Percentiles rank a stretch among this genome's conserved stretches.
Conservation (phyloP, 2,888 invertebrate species). For the Brachylomia viminalis region DNA sequence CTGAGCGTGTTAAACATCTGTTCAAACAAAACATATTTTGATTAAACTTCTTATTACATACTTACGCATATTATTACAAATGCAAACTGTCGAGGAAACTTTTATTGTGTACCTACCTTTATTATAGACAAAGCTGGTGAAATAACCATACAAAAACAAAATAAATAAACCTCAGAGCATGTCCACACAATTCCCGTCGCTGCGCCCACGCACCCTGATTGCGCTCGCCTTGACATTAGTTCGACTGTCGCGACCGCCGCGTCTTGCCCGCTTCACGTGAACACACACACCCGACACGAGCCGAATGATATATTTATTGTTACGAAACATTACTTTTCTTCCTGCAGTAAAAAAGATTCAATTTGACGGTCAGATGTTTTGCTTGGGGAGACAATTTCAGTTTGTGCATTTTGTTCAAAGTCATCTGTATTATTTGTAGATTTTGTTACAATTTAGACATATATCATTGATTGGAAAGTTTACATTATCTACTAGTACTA, state of each 20-base stretch:
- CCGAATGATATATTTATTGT: conserved; percentile 68
- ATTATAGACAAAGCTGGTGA: background rate
- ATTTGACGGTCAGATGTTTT: conserved; percentile 55
- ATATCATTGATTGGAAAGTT: background rate
- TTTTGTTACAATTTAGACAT: background rate
- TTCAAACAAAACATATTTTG: background rate
- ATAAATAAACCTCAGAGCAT: conserved; percentile 43
- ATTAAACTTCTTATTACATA: background rate
- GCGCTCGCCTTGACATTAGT: conserved; percentile 89
- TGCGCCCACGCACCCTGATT: conserved; percentile 88
- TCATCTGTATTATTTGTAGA: conserved; percentile 4
- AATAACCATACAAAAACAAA: conserved; percentile 3
- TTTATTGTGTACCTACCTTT: background rate
- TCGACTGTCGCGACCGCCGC: conserved; percentile 85
- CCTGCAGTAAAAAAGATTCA: conserved; percentile 60
- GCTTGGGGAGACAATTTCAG: conserved; percentile 17
- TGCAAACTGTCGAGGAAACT: too few species aligned
- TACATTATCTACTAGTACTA: background rate
- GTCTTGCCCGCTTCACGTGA: conserved; percentile 70
- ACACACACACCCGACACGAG: conserved; percentile 68
- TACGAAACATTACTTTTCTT: conserved; percentile 68
- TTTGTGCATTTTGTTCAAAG: conserved; percentile 15
- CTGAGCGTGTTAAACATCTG: background rate
- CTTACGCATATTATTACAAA: background rate
- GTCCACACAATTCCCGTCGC: conserved; percentile 74